phyloP scores from a whole-genome alignment of 2,888 invertebrate genomes.

The Punctoribates punctum region DNA sequence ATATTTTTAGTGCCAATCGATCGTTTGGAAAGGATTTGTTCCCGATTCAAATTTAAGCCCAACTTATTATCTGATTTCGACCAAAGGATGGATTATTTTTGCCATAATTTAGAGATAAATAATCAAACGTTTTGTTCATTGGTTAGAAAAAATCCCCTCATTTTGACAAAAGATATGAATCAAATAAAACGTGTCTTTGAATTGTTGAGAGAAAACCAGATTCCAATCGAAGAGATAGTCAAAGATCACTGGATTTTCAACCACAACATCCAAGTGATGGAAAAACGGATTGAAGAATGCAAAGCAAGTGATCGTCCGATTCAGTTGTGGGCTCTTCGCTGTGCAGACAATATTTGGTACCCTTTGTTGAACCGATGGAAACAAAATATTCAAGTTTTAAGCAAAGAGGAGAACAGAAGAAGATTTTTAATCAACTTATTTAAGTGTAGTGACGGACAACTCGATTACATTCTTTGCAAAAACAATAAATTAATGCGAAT shows the following conservation, averaged over 20 bases:
- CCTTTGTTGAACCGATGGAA: neutral
- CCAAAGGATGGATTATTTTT: neutral
- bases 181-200: neutral
- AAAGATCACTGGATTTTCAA: slow-evolving; percentile 19
- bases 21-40: neutral
- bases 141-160: neutral
- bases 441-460: neutral
- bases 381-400: neutral
- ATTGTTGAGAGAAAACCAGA: neutral
- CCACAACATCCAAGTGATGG: neutral
- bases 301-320: neutral
- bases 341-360: slow-evolving; percentile 11
- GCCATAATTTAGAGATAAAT: slow-evolving; percentile 1
- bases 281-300: slow-evolving; percentile 18
- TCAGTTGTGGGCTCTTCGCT: neutral
- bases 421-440: neutral
- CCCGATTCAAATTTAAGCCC: neutral
- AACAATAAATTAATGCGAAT: neutral
- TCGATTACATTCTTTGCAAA: neutral
- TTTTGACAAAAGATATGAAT: neutral
- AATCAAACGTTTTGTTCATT: neutral
- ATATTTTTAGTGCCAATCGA: neutral
- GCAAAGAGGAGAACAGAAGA: neutral
- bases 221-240: slow-evolving; percentile 2
- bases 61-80: neutral